A percentile compares a stretch with the other conserved stretches of the same genome.
phyloP scores from a whole-genome alignment of 2,888 invertebrate species.

The Lepidochrysops patricia region DNA sequence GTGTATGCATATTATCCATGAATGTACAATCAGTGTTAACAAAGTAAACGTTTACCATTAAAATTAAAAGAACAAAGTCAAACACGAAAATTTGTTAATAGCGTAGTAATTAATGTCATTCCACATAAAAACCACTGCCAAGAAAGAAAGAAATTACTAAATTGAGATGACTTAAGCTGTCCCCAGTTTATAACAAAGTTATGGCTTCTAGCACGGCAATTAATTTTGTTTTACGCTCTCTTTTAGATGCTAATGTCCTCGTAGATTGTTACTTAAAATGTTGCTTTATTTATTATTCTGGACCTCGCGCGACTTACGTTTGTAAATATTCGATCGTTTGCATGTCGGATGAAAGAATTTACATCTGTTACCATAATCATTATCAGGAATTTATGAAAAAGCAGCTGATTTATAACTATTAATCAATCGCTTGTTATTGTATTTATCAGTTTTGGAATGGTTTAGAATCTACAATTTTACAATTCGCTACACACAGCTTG shows the following conservation, averaged over 20 bases:
- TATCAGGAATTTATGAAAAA: too few species aligned
- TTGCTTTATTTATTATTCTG: conserved; percentile 11
- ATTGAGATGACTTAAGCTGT: conserved; percentile 29
- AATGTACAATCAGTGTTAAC: neutral
- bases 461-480: too few species aligned
- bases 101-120: neutral
- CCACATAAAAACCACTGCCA: conserved; percentile 16
- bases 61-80: neutral
- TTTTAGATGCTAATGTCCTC: conserved; percentile 25
- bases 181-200: conserved; percentile 28
- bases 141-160: conserved; percentile 28
- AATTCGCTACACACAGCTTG: too few species aligned
- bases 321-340: neutral
- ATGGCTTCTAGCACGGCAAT: conserved; percentile 24
- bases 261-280: conserved; percentile 17
- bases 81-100: neutral
- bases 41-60: neutral
- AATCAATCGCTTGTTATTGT: too few species aligned
- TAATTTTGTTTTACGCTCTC: conserved; percentile 27
- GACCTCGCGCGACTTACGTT: neutral
- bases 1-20: too few species aligned
- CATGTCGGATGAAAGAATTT: neutral
- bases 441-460: too few species aligned
- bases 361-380: neutral
- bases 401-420: too few species aligned